These are phyloP conservation scores for Perognathus longimembris DNA, from an alignment of 2,113 vertebrate genomes.

Conservation along the genomic window DNA sequence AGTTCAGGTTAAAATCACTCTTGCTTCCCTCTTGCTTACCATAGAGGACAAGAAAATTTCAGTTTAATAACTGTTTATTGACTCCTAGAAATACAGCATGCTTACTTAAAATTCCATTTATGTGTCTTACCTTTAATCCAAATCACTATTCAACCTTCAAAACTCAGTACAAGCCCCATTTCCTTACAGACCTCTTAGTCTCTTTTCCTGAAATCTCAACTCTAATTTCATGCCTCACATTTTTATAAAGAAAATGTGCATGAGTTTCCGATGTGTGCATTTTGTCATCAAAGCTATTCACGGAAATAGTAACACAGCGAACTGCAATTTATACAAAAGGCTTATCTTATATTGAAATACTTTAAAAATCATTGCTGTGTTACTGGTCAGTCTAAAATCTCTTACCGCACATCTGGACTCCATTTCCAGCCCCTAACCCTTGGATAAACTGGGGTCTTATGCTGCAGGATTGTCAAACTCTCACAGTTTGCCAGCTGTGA, in stretches of 20 bases:
- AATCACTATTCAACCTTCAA: neutral
- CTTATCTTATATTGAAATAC: neutral
- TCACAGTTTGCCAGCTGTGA: slow-evolving; percentile 55
- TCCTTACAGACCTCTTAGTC: neutral
- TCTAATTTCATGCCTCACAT: neutral
- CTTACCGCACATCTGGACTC: neutral
- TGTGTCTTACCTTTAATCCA: neutral
- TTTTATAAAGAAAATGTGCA: neutral
- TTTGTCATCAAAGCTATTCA: neutral
- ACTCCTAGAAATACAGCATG: neutral
- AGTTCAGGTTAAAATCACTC: neutral
- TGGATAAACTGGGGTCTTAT: slow-evolving; percentile 26
- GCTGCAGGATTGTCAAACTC: slow-evolving; percentile 53
- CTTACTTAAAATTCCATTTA: neutral
- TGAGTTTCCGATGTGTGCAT: neutral
- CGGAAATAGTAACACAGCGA: slow-evolving; percentile 5
- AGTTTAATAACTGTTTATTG: neutral
- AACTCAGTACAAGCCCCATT: neutral
- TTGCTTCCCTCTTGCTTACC: neutral
- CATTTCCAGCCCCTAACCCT: neutral
- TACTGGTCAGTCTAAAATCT: neutral
- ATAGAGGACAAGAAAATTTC: neutral
- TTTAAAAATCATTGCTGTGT: slow-evolving; percentile 7
- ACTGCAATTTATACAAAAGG: neutral
- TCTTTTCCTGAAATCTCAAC: slow-evolving; percentile 22